Evolutionary conservation across 2,888 invertebrate species (phyloP), one percentile per base, ranked within the genome.

Genomic region (Leptinotarsa juncta): DNA sequence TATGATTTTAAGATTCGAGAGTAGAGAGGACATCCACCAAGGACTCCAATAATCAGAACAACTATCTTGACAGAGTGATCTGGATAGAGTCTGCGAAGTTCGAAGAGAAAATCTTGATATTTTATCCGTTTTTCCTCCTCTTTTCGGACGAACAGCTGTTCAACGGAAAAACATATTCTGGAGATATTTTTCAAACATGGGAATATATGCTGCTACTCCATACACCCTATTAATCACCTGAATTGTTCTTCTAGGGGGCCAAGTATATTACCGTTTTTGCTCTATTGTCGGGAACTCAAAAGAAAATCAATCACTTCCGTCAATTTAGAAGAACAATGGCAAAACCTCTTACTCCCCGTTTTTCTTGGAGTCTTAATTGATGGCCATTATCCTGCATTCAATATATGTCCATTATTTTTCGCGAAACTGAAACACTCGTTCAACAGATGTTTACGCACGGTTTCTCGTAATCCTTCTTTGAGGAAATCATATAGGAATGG

Each of bases 351-450:
- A 42, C 68, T 67, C 70, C 71, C 73, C 74, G 68, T 65, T 75
- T 78, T 79, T 75, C 60, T 51, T 72, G 70, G 67, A 70, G 32
- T 73, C 76, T 74, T 80, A 80, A 80, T 80, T 78, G 78, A 75
- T 76, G 76, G 73, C 79, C 76, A 79, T 80, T 79, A 80, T 79
- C 76, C 78, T 75, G 74, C 75, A 67, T 72, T 75, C 78, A 75
- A 80, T 80, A 79, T 78, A 74, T 71, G 75, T 69, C 76, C 79
- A 78, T 80, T 78, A 78, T 78, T 80, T 80, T 79, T 75, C 76
- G 76, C 72, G 69, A 60, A 69, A 67, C 70, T 73, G 53, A 68
- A 77, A 73, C 75, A 75, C 75, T 70, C 42, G 62, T 60, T 70
- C 73, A 70, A 70, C 65, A 73, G 75, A 71, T 75, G 77, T 75